Conservation (phyloP, 2,797 vertebrate species). For the Amblyraja radiata region DNA sequence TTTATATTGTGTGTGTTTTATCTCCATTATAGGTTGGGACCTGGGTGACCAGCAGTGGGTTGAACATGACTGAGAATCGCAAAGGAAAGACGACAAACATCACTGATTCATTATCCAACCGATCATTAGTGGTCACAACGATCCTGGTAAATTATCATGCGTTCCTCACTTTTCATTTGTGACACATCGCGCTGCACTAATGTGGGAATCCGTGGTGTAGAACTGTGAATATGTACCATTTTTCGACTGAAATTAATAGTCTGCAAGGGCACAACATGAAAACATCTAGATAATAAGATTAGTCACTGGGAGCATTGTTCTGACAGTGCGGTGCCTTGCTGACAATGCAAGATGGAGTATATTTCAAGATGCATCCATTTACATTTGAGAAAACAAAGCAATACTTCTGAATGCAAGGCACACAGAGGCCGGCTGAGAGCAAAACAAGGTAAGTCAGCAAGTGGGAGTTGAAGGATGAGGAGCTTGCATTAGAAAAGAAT, state of each 20-base stretch:
- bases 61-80: slow-evolving; percentile 97
- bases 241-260: not conserved
- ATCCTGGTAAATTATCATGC: slow-evolving; percentile 73
- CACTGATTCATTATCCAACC: slow-evolving; percentile 89
- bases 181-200: not conserved
- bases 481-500: not conserved
- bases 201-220: too few relatives aligned
- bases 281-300: not conserved
- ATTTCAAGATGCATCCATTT: not conserved
- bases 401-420: too few relatives aligned
- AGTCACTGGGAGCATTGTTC: not conserved
- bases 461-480: not conserved
- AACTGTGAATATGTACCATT: not conserved
- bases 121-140: slow-evolving; percentile 86
- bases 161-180: not conserved
- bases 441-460: not conserved
- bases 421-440: too few relatives aligned
- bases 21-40: slow-evolving; percentile 80
- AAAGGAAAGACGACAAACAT: slow-evolving; percentile 87
- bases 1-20: slow-evolving; percentile 35
- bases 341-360: not conserved
- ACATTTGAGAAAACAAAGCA: not conserved
- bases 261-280: not conserved
- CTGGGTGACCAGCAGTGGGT: slow-evolving; percentile 87
- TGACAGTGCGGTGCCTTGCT: not conserved